Evolutionary conservation across 2,797 vertebrate genomes (phyloP).

Genomic region (Sebastes cheni): DNA sequence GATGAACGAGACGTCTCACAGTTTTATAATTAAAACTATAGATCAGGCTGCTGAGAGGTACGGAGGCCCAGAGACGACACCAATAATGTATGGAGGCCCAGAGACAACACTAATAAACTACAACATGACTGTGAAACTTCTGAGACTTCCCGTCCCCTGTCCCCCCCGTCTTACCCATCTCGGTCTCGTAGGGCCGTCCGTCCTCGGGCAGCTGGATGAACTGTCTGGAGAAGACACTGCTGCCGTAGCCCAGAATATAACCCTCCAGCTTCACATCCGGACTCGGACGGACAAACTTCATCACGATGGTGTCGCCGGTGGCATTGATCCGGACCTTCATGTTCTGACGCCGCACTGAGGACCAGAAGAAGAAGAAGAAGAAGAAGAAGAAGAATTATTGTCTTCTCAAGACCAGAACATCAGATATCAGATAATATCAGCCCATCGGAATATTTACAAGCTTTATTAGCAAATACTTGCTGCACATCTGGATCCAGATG

Average conservation of each 20-base stretch:
- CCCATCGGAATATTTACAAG: no score
- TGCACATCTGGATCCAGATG: no score
- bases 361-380: not conserved
- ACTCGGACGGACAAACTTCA: constrained; percentile 88
- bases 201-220: constrained; percentile 89
- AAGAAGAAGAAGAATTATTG: not conserved
- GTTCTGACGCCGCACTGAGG: constrained; percentile 85
- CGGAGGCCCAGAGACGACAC: no score
- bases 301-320: constrained; percentile 89
- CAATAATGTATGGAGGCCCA: no score
- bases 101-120: no score
- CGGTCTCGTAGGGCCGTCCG: constrained; percentile 84
- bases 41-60: no score
- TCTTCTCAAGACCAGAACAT: no score
- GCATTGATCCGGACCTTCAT: constrained; percentile 92
- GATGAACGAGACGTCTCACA: no score
- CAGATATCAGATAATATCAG: no score
- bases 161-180: constrained; percentile 87
- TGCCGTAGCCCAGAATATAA: constrained; percentile 93
- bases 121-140: no score
- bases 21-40: no score
- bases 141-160: not conserved
- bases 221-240: constrained; percentile 89
- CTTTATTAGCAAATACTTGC: no score
- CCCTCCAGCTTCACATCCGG: constrained; percentile 89